Evolutionary conservation across 2,888 invertebrate genomes (phyloP), one percentile per base, ranked within the genome.

Genomic region (Sclerodermus sp.): DNA sequence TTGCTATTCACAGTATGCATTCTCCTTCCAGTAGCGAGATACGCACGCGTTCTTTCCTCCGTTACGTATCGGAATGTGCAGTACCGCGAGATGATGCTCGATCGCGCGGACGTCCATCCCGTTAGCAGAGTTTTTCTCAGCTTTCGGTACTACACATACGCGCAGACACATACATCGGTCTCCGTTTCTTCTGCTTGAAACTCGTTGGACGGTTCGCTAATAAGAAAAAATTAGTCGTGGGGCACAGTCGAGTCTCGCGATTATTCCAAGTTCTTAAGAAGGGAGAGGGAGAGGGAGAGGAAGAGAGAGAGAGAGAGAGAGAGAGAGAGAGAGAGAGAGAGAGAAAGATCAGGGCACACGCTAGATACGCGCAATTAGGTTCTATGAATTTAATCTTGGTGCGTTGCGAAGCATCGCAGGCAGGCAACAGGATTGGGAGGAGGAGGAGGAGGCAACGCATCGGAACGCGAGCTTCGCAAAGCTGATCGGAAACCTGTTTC

Each of bases 191-290:
- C n/a, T 49, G 49, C 50, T 51, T 55, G 47, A 50, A 63, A 68
- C 66, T 63, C 57, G 67, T 68, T 63, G 55, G 66, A 57, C 55
- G 52, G 57, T 61, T 47, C 46, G 45, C n/a, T n/a, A 40, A 32
- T 48, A 45, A 55, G 61, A 71, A 73, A 70, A 71, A 67, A 56
- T 55, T 62, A 62, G 61, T 62, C 67, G 65, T 60, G 65, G 61
- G 60, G 66, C 60, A 63, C 57, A 59, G 46, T 40, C 56, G 53
- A 58, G 58, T 58, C 58, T 56, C 55, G 45, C 54, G 53, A 47
- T 55, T 66, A 62, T 60, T 49, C 49, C 49, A 51, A 58, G 61
- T 52, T 64, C 59, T 56, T 49, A n/a, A n/a, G n/a, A n/a, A n/a
- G n/a, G n/a, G n/a, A n/a, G n/a, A n/a, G n/a, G n/a, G n/a, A n/a